Evolutionary conservation across 2,888 invertebrate species (phyloP).

Genomic region (Chironomus tentans): DNA sequence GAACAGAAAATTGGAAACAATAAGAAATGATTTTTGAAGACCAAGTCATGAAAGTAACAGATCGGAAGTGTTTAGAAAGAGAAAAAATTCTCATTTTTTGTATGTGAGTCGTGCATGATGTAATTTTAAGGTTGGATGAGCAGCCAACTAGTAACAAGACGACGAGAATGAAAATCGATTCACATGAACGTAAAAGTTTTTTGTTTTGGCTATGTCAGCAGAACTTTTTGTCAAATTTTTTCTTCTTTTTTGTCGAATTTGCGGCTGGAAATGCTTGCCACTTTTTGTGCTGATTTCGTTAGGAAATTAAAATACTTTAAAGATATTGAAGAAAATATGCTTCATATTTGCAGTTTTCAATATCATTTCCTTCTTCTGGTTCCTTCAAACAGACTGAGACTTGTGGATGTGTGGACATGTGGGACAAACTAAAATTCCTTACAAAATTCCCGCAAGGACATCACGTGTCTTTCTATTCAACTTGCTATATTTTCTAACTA

Average conservation of each 20-base stretch:
- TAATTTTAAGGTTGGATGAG: slow-evolving; percentile 12
- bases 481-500: too few relatives aligned
- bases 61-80: background rate
- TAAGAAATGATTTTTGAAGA: background rate
- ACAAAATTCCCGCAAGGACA: too few relatives aligned
- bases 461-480: too few relatives aligned
- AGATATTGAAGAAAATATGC: background rate
- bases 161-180: background rate
- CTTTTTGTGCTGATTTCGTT: background rate
- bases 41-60: background rate
- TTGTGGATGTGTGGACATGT: too few relatives aligned
- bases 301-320: background rate
- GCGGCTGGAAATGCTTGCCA: background rate
- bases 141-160: background rate
- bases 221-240: background rate
- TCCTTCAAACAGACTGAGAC: too few relatives aligned
- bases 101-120: background rate
- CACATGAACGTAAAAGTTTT: background rate
- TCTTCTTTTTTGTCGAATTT: background rate
- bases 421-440: too few relatives aligned
- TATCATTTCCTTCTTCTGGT: too few relatives aligned
- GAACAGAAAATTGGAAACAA: background rate
- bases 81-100: background rate
- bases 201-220: background rate
- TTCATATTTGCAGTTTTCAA: too few relatives aligned